Conservation (phyloP, 2,888 invertebrate genomes). For the Caenorhabditis imperialis region DNA sequence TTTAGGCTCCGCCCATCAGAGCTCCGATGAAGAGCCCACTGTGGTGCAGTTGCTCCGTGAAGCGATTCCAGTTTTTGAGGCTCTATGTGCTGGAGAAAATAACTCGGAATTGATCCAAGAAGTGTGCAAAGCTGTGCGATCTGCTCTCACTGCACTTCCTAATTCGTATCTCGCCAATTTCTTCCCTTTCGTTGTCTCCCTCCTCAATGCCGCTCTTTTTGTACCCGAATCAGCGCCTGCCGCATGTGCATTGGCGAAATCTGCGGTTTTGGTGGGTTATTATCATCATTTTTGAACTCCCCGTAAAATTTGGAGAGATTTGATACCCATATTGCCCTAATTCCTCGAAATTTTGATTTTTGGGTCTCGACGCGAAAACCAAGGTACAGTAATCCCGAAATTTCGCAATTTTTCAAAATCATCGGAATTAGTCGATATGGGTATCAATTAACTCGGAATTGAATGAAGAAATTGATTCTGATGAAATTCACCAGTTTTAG, state of each 20-base stretch:
- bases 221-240: slow-evolving; percentile 26
- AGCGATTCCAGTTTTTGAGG: slow-evolving; percentile 56
- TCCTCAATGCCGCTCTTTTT: slow-evolving; percentile 52
- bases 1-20: background rate
- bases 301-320: too few species aligned
- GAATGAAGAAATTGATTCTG: too few species aligned
- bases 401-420: too few species aligned
- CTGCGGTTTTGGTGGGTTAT: slow-evolving; percentile 54
- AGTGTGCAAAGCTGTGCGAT: slow-evolving; percentile 56
- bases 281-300: too few species aligned
- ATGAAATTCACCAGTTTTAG: too few species aligned
- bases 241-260: slow-evolving; percentile 59
- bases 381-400: too few species aligned
- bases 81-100: slow-evolving; percentile 13
- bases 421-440: too few species aligned
- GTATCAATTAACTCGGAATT: too few species aligned
- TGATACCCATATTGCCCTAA: too few species aligned
- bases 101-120: slow-evolving; percentile 24
- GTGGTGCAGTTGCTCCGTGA: slow-evolving; percentile 52
- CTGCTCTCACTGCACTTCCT: slow-evolving; percentile 30
- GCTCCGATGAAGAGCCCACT: slow-evolving; percentile 36
- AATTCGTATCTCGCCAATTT: slow-evolving; percentile 28
- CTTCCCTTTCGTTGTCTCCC: slow-evolving; percentile 54
- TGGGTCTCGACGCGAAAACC: too few species aligned
- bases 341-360: too few species aligned